phyloP scores from a whole-genome alignment of 1,140 invertebrate genomes.

The Schlechtendalia chinensis region DNA sequence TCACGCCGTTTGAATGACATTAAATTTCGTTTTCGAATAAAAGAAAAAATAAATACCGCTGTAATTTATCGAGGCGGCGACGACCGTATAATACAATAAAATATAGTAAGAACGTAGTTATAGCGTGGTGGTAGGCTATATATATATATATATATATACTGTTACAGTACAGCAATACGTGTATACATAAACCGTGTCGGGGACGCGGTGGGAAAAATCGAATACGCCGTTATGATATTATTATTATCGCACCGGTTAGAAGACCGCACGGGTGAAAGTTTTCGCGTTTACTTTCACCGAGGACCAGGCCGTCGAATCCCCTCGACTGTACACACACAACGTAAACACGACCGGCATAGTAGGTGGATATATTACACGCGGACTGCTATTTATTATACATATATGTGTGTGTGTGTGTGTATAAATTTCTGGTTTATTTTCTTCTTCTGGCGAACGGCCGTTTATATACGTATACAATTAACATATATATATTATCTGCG shows the following conservation, averaged over 20 bases:
- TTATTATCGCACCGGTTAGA: constrained; percentile 27
- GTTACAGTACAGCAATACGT: too few relatives aligned
- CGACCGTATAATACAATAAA: too few relatives aligned
- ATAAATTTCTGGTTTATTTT: constrained; percentile 44
- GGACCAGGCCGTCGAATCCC: neutral
- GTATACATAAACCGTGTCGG: too few relatives aligned
- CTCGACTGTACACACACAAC: neutral
- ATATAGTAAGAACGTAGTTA: neutral
- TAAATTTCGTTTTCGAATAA: constrained; percentile 30
- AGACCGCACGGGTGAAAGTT: constrained; percentile 23
- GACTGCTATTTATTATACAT: neutral
- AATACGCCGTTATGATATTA: constrained; percentile 24
- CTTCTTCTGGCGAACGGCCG: neutral
- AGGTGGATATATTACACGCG: neutral
- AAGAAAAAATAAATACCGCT: neutral
- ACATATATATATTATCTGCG: neutral
- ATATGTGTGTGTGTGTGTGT: neutral
- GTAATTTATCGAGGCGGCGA: neutral
- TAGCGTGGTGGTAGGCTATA: neutral
- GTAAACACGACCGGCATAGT: too few relatives aligned
- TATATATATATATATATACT: too few relatives aligned
- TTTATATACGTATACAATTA: neutral
- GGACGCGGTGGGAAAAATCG: neutral
- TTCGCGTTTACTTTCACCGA: constrained; percentile 18
- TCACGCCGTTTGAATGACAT: neutral